phyloP scores from a whole-genome alignment of 2,797 vertebrate species.

The Micropoecilia bifurca region DNA sequence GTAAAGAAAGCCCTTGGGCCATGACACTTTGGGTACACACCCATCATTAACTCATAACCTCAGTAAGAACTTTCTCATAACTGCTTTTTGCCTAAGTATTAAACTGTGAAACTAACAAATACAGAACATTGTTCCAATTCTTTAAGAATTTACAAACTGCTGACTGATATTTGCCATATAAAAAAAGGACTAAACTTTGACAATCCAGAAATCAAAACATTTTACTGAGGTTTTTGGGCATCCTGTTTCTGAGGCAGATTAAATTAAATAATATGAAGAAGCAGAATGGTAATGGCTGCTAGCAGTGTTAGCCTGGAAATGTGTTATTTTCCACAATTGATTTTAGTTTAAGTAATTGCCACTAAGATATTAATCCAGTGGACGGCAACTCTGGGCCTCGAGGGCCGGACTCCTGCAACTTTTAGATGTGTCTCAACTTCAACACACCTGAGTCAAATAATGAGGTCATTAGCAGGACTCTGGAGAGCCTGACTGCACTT shows the following conservation, averaged over 20 bases:
- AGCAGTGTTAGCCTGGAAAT: not conserved
- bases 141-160: not conserved
- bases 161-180: not conserved
- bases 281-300: not conserved
- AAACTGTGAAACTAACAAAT: not conserved
- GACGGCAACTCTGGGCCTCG: no score
- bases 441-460: no score
- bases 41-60: not conserved
- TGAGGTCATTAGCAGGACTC: no score
- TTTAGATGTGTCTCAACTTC: no score
- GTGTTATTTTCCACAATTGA: not conserved
- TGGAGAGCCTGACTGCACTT: no score
- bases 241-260: not conserved
- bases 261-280: not conserved
- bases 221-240: not conserved
- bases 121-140: not conserved
- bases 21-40: not conserved
- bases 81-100: not conserved
- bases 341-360: not conserved
- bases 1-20: not conserved
- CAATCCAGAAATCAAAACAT: not conserved
- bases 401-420: no score
- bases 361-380: not conserved
- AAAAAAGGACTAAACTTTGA: not conserved
- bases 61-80: not conserved